Evolutionary conservation across 2,797 vertebrate species (phyloP), one percentile per base, ranked within the genome.

Genomic region (Chromis chromis): DNA sequence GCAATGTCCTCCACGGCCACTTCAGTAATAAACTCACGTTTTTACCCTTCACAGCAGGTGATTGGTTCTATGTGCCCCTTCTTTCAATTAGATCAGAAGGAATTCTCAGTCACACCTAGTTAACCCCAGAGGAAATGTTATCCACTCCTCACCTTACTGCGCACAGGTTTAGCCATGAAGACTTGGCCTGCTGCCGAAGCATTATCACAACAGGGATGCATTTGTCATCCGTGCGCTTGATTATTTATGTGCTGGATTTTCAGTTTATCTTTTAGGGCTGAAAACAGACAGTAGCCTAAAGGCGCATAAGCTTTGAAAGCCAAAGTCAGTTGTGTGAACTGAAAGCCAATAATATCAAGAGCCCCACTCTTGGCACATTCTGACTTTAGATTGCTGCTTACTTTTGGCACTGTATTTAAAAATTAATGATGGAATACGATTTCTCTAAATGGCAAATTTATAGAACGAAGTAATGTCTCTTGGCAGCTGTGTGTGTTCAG

Each of bases 201-300:
- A 21, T 70, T 65, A 49, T 39, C 40, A 60, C 40, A 22, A 36
- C 46, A 40, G 25, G 14, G 25, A 40, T 76, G 21, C 52, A 62
- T 44, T 55, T 27, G 17, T 65, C 36, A 78, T 48, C 22, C 61
- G 17, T 36, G 28, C 49, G 5, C 36, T 53, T 59, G 36, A 70
- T 85, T 82, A 80, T 82, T 76, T 28, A 61, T 59, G 7, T 67
- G 46, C 53, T 61, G 44, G 36, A 57, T 57, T 70, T 64, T 74
- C 31, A 40, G 33, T 82, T 83, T 73, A 88, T 85, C 73, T 76
- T 61, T 74, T 24, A 17, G 46, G 48, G 16, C 52, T 65, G 21
- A 57, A 78, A 82, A 70, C 72, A 86, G 63, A 79, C 52, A 64
- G 60, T 40, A 39, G 55, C 76, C 56, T 42, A 3, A 25, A 42